phyloP scores from a whole-genome alignment of 2,113 vertebrate genomes.

The Papio anubis region DNA sequence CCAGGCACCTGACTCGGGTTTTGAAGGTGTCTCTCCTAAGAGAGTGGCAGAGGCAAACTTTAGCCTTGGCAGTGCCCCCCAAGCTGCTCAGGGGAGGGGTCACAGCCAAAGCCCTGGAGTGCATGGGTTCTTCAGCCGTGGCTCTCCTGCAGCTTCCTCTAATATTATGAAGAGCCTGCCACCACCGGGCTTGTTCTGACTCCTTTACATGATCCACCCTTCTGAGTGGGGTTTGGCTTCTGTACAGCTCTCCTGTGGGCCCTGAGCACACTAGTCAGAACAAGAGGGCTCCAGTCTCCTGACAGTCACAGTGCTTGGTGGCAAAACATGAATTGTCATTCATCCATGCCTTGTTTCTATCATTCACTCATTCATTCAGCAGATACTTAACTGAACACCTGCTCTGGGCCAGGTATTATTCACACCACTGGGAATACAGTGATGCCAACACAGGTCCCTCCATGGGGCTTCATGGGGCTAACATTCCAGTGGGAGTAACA shows the following conservation, averaged over 20 bases:
- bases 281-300: not conserved
- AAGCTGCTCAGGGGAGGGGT: not conserved
- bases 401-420: not conserved
- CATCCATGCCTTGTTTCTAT: not conserved
- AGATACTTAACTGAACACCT: not conserved
- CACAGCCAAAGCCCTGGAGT: not conserved
- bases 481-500: not conserved
- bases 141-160: not conserved
- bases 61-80: not conserved
- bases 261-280: not conserved
- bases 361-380: not conserved
- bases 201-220: not conserved
- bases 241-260: not conserved
- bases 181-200: not conserved
- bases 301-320: not conserved
- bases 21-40: not conserved
- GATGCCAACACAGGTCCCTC: not conserved
- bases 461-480: not conserved
- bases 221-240: not conserved
- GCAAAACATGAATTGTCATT: not conserved
- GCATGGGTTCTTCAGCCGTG: not conserved
- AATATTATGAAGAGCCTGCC: not conserved
- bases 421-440: not conserved
- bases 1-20: not conserved
- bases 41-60: not conserved